Conservation (phyloP, 2,113 vertebrate genomes). For the Melanostigma gelatinosum region DNA sequence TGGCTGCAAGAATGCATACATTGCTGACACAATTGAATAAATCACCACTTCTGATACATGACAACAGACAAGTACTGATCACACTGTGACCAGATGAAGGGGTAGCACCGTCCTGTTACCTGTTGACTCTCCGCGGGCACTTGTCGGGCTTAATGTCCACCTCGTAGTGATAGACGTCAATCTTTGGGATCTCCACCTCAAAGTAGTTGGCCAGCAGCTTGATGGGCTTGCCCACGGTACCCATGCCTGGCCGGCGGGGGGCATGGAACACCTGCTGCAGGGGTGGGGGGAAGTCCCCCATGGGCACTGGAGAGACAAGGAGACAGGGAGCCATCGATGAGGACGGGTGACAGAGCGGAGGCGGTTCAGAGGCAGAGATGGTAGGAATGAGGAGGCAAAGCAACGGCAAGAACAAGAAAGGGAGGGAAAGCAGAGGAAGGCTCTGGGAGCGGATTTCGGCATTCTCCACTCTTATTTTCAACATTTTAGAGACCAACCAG, state of each 20-base stretch:
- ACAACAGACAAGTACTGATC: slow-evolving; percentile 8
- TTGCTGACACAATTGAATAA: background rate
- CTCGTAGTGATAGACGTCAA: slow-evolving; percentile 98
- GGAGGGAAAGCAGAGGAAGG: background rate
- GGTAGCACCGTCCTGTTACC: slow-evolving; percentile 79
- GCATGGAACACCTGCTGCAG: slow-evolving; percentile 99
- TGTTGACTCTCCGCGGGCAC: slow-evolving; percentile 98
- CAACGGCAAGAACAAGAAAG: background rate
- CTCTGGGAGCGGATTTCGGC: background rate
- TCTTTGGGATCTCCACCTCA: slow-evolving; percentile 99
- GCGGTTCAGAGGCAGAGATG: background rate
- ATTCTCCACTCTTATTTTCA: background rate
- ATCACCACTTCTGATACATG: background rate
- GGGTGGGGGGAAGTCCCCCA: slow-evolving; percentile 94
- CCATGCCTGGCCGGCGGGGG: slow-evolving; percentile 96
- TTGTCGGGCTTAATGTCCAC: slow-evolving; percentile 99
- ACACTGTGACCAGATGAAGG: slow-evolving; percentile 8
- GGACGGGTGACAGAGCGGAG: slow-evolving; percentile 11
- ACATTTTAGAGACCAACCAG: background rate
- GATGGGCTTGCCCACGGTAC: slow-evolving; percentile 98
- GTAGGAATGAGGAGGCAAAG: background rate
- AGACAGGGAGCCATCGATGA: background rate
- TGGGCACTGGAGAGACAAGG: slow-evolving; percentile 82
- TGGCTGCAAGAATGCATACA: background rate
- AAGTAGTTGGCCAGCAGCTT: slow-evolving; percentile 99